phyloP scores from a whole-genome alignment of 2,888 invertebrate species.

The Drosophila prostipennis region DNA sequence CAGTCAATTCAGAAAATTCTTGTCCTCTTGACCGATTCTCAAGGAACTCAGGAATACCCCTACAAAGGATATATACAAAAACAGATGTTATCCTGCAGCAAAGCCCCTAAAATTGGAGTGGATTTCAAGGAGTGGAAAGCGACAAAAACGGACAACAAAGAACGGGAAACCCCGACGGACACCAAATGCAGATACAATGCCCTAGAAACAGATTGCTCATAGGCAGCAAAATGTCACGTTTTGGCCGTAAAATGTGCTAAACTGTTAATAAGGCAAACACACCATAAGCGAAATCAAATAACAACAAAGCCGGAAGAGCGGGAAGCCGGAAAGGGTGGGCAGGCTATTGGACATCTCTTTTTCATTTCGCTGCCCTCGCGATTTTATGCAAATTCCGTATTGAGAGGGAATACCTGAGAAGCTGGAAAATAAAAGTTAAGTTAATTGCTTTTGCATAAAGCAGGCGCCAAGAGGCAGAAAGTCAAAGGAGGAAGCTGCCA shows the following conservation, averaged over 20 bases:
- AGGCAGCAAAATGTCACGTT: constrained; percentile 67
- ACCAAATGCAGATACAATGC: constrained; percentile 25
- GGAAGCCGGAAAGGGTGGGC: constrained; percentile 7
- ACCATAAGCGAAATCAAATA: constrained; percentile 24
- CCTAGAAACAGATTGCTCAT: constrained; percentile 9
- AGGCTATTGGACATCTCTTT: constrained; percentile 25
- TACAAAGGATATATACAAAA: background rate
- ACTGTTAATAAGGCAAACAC: constrained; percentile 59
- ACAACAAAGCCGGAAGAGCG: constrained; percentile 7
- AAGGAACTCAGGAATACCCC: constrained; percentile 1
- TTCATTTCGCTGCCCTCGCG: constrained; percentile 21
- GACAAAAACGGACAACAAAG: constrained; percentile 28
- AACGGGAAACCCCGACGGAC: constrained; percentile 13
- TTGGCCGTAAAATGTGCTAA: constrained; percentile 65
- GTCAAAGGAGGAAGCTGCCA: constrained; percentile 18
- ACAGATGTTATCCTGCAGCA: constrained; percentile 28
- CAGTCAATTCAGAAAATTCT: background rate
- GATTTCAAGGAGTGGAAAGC: constrained; percentile 8
- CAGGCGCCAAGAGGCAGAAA: constrained; percentile 48
- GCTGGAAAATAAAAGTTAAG: constrained; percentile 50
- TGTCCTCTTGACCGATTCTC: constrained; percentile 6
- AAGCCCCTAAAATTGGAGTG: constrained; percentile 7
- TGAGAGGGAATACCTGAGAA: constrained; percentile 38
- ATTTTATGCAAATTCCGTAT: constrained; percentile 57
- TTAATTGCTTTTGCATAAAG: constrained; percentile 72